phyloP scores from a whole-genome alignment of 2,113 vertebrate species.

The Melanostigma gelatinosum region DNA sequence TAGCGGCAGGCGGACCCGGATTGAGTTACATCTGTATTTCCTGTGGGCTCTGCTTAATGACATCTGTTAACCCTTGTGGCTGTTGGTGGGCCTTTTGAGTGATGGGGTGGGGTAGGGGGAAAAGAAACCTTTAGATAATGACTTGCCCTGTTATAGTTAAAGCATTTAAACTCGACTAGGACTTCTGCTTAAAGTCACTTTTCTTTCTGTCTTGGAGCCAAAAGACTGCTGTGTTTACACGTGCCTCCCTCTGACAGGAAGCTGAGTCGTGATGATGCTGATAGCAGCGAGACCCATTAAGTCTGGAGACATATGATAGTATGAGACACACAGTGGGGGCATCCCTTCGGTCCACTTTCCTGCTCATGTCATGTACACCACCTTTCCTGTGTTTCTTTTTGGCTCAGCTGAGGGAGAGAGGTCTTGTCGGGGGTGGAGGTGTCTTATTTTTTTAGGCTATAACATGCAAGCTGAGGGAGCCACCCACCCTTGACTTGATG shows the following conservation, averaged over 20 bases:
- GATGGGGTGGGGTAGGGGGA: neutral
- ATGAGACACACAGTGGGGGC: slow-evolving; percentile 63
- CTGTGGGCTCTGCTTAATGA: slow-evolving; percentile 57
- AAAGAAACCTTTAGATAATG: neutral
- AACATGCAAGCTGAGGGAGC: neutral
- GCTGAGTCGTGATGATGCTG: slow-evolving; percentile 66
- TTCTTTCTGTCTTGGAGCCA: slow-evolving; percentile 27
- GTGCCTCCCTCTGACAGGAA: slow-evolving; percentile 76
- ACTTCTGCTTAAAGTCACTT: slow-evolving; percentile 26
- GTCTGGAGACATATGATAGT: slow-evolving; percentile 75
- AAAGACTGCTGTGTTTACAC: slow-evolving; percentile 67
- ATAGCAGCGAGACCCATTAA: slow-evolving; percentile 75
- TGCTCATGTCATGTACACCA: slow-evolving; percentile 46
- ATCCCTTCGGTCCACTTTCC: slow-evolving; percentile 56
- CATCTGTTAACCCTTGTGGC: slow-evolving; percentile 65
- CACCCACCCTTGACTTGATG: slow-evolving; percentile 28
- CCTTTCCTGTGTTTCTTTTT: slow-evolving; percentile 50
- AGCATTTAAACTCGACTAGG: slow-evolving; percentile 1
- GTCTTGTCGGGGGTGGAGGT: neutral
- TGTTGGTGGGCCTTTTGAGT: slow-evolving; percentile 40
- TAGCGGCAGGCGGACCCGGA: slow-evolving; percentile 45
- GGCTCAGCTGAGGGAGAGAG: slow-evolving; percentile 24
- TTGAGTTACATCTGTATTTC: slow-evolving; percentile 73
- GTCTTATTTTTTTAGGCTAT: neutral
- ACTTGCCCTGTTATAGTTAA: neutral